Conservation (phyloP, 2,113 vertebrate genomes). For the Bos indicus region DNA sequence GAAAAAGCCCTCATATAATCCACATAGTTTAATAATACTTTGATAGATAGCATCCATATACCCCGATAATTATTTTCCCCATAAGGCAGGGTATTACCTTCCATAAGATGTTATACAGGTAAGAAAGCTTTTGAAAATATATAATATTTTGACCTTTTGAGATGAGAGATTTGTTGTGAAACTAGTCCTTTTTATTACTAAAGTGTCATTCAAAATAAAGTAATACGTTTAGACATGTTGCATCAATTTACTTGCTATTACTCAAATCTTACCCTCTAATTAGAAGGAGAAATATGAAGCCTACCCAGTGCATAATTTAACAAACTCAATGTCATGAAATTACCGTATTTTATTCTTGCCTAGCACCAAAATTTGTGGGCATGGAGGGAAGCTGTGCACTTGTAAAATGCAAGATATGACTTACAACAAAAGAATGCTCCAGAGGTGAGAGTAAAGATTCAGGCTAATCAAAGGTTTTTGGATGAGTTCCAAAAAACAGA, state of each 20-base stretch:
- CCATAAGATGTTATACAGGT: constrained; percentile 18
- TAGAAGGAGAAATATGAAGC: constrained; percentile 66
- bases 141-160: constrained; percentile 54
- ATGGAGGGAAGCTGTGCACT: constrained; percentile 56
- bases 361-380: constrained; percentile 48
- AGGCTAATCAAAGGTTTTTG: constrained; percentile 61
- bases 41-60: constrained; percentile 49
- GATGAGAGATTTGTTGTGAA: constrained; percentile 62
- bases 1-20: constrained; percentile 28
- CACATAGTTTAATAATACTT: constrained; percentile 45
- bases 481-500: constrained; percentile 45
- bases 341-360: constrained; percentile 44
- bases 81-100: constrained; percentile 39
- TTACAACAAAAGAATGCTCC: constrained; percentile 38
- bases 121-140: constrained; percentile 54
- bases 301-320: constrained; percentile 67
- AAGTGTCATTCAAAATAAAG: constrained; percentile 60
- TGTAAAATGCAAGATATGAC: constrained; percentile 51
- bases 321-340: constrained; percentile 60
- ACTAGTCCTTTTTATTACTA: constrained; percentile 55
- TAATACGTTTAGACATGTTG: constrained; percentile 53
- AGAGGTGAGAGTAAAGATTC: neutral
- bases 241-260: constrained; percentile 67
- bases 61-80: constrained; percentile 59
- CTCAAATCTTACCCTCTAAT: constrained; percentile 62